Evolutionary conservation across 2,797 vertebrate species (phyloP), one percentile per base, ranked within the genome.

Genomic region (Trachops cirrhosus): DNA sequence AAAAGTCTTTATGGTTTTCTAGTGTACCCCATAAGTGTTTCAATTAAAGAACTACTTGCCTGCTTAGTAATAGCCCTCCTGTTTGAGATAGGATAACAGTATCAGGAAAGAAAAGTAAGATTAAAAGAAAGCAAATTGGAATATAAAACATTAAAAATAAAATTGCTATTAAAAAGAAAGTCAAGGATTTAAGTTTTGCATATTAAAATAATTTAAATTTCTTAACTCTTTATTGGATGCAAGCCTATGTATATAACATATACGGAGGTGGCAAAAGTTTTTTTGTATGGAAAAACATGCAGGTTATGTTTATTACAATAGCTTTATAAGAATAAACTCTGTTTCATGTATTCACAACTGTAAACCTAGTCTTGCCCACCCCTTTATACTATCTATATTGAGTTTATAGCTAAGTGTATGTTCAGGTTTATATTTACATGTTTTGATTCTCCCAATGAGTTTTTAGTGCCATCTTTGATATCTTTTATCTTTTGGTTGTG

Each of bases 111-210:
- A 97, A 98, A 97, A 98, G 96, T 96, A 98, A 97, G 96, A 98
- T 98, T 98, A 98, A 98, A 98, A 98, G 96, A 96, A 97, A 96
- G 97, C 98, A 98, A 98, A 98, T 97, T 98, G 95, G 92, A 97
- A 96, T 98, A 97, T 97, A 98, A 98, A 98, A 94, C 93, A 98
- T 90, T 11, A 62, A 97, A 98, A 96, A 97, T 97, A 96, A 98
- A 98, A 90, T 91, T 89, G 83, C 97, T 97, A 97, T 97, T 88
- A 98, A 98, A 98, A 97, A 97, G 95, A 95, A 97, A 97, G 96
- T 75, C 91, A 82, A 9, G 95, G 88, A 80, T 97, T 98, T 98
- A 98, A 98, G 97, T 98, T 97, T 98, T 92, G 91, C 95, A 97
- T 96, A 98, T 98, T 97, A 97, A 96, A 97, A 77, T 18, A 24